A percentile compares a stretch with the other conserved stretches of the same genome.
phyloP scores from a whole-genome alignment of 2,797 vertebrate genomes.

The Perodicticus potto region DNA sequence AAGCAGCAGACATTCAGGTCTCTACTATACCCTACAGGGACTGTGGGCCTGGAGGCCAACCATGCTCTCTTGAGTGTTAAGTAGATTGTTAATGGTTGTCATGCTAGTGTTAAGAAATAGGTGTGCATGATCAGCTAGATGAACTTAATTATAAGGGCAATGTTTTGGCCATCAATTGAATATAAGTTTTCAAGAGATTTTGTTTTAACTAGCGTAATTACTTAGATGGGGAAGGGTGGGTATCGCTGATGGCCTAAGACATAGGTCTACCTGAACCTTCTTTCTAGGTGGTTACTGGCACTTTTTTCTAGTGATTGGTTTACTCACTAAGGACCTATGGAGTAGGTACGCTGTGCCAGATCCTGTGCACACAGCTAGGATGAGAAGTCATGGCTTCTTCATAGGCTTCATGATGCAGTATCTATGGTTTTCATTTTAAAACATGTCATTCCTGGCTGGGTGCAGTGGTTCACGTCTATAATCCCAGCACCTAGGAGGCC shows the following conservation, averaged over 20 bases:
- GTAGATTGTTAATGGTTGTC: neutral
- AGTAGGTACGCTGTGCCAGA: neutral
- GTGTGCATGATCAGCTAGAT: neutral
- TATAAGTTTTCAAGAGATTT: conserved; percentile 38
- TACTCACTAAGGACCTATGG: neutral
- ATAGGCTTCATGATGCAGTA: neutral
- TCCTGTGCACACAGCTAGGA: neutral
- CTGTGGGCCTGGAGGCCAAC: neutral
- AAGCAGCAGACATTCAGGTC: neutral
- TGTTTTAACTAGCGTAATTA: neutral
- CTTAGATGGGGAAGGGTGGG: no score
- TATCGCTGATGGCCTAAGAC: neutral
- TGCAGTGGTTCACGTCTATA: no score
- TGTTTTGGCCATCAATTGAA: neutral
- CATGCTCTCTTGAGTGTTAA: conserved; percentile 5
- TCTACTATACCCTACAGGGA: neutral
- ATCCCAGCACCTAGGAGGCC: no score
- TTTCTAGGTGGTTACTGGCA: neutral
- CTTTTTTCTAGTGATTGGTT: neutral
- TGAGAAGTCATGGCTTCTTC: neutral
- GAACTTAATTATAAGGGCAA: neutral
- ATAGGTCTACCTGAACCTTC: neutral
- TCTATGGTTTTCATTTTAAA: neutral
- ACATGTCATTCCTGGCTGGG: neutral
- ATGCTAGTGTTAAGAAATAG: neutral